These are phyloP conservation scores for Drosophila littoralis DNA, from an alignment of 1,140 invertebrate genomes.

Conservation along the genomic window DNA sequence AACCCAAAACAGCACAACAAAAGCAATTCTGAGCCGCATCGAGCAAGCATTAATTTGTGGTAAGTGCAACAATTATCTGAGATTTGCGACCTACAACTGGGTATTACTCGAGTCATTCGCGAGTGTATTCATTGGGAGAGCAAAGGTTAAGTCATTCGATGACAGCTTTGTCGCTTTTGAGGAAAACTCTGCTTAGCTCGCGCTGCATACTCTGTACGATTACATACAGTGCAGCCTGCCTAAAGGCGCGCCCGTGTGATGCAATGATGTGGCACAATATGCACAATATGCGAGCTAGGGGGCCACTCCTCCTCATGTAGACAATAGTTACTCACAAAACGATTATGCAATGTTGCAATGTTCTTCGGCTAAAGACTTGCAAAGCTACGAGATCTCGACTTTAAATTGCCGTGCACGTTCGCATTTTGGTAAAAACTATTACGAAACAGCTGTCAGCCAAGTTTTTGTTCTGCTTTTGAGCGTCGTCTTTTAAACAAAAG, in stretches of 20 bases:
- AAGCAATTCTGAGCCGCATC: constrained; percentile 8
- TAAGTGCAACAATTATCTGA: constrained; percentile 43
- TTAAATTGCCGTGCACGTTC: constrained; percentile 34
- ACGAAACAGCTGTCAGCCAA: constrained; percentile 17
- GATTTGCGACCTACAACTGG: constrained; percentile 12
- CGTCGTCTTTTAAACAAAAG: constrained; percentile 20
- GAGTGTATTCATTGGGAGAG: neutral
- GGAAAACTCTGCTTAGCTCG: too few species aligned
- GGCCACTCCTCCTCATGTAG: constrained; percentile 31
- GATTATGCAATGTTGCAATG: constrained; percentile 52
- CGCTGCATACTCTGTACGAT: neutral
- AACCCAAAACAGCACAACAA: constrained; percentile 4
- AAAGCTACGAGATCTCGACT: constrained; percentile 13
- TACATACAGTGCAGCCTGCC: constrained; percentile 30
- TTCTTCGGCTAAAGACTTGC: constrained; percentile 24
- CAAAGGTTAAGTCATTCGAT: constrained; percentile 26
- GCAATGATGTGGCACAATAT: constrained; percentile 27
- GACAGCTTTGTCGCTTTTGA: neutral
- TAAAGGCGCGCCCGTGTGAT: constrained; percentile 27
- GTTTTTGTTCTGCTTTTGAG: constrained; percentile 7
- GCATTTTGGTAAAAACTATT: constrained; percentile 33
- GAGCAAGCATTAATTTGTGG: constrained; percentile 18
- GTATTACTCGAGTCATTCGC: constrained; percentile 7
- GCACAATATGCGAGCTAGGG: constrained; percentile 8
- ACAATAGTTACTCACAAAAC: neutral